phyloP scores from a whole-genome alignment of 2,888 invertebrate species.

The Atethmia centrago region DNA sequence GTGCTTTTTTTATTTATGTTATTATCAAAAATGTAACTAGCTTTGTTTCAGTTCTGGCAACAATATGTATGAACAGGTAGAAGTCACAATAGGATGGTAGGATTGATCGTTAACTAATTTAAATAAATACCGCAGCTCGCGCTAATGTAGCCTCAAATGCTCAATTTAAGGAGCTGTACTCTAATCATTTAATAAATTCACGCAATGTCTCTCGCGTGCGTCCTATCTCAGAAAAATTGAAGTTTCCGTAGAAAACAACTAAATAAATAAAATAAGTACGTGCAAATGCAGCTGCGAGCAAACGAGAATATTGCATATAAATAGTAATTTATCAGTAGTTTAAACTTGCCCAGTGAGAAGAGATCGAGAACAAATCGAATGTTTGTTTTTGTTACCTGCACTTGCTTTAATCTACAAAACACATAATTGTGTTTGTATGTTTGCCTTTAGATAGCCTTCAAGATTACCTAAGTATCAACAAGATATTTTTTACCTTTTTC shows the following conservation, averaged over 20 bases:
- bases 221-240: constrained; percentile 42
- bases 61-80: constrained; percentile 2
- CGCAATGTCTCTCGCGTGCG: constrained; percentile 9
- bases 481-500: background rate
- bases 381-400: constrained; percentile 25
- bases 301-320: constrained; percentile 47
- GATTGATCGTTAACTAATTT: constrained; percentile 7
- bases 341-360: too few relatives aligned
- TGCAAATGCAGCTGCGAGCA: constrained; percentile 45
- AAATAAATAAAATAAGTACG: constrained; percentile 37
- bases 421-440: background rate
- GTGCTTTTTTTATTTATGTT: constrained; percentile 26
- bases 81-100: background rate
- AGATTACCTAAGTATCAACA: background rate
- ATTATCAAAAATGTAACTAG: background rate
- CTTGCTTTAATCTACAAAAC: constrained; percentile 19
- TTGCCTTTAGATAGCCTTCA: constrained; percentile 1
- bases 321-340: constrained; percentile 53
- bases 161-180: constrained; percentile 25
- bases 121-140: constrained; percentile 5
- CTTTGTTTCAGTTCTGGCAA: background rate
- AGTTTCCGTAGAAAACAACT: constrained; percentile 43
- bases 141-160: background rate
- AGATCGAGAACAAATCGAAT: constrained; percentile 15
- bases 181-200: constrained; percentile 37